Evolutionary conservation across 2,888 invertebrate genomes (phyloP).

Genomic region (Cancer borealis): DNA sequence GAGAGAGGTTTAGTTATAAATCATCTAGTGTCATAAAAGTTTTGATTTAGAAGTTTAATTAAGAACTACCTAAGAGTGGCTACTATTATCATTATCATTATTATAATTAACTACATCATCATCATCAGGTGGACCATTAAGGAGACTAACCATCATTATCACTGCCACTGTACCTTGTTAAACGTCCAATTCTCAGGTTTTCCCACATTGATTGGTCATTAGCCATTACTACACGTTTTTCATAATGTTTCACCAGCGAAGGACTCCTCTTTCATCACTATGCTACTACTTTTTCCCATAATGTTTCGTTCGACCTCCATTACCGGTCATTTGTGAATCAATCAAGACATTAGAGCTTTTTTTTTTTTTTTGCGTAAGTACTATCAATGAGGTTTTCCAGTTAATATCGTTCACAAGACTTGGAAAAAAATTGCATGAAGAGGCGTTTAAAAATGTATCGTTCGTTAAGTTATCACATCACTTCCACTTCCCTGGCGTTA

Average conservation of each 20-base stretch:
- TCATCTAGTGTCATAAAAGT: neutral
- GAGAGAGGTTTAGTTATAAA: neutral
- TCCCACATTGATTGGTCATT: neutral
- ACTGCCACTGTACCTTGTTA: neutral
- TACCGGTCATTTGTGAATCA: neutral
- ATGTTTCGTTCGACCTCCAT: neutral
- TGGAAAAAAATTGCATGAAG: neutral
- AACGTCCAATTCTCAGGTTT: neutral
- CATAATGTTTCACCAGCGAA: neutral
- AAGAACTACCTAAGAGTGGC: neutral
- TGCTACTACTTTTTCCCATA: neutral
- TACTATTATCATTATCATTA: neutral
- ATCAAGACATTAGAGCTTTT: neutral
- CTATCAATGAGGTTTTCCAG: neutral
- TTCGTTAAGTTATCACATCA: neutral
- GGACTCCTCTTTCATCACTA: neutral
- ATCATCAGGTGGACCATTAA: neutral
- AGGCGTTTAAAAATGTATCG: neutral
- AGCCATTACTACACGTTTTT: neutral
- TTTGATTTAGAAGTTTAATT: neutral
- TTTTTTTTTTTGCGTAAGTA: neutral
- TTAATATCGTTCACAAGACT: neutral
- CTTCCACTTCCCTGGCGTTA: neutral
- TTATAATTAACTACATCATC: neutral
- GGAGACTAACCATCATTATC: neutral